Conservation (phyloP, 2,797 vertebrate species). For the Megalops cyprinoides region DNA sequence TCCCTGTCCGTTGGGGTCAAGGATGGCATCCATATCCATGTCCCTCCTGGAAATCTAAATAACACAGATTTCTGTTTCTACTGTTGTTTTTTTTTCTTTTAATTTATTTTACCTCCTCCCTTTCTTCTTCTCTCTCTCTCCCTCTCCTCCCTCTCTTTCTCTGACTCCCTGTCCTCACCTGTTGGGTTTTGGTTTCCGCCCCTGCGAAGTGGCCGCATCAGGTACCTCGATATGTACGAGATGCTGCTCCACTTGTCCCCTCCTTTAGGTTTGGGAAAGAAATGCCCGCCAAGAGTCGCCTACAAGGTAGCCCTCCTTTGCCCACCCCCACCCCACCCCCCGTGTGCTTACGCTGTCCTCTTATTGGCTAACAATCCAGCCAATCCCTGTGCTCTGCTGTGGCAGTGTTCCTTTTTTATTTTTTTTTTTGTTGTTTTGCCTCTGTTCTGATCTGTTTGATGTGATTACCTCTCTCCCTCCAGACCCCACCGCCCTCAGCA, state of each 20-base stretch:
- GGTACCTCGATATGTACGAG: constrained; percentile 99
- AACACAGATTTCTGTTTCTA: constrained; percentile 89
- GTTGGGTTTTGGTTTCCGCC: constrained; percentile 63
- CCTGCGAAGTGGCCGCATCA: constrained; percentile 92
- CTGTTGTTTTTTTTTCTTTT: constrained; percentile 54
- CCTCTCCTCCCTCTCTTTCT: constrained; percentile 65
- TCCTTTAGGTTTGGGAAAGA: constrained; percentile 99
- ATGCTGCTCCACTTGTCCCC: constrained; percentile 99
- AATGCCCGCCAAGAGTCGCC: constrained; percentile 96
- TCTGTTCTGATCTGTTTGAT: constrained; percentile 59
- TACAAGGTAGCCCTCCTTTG: constrained; percentile 91
- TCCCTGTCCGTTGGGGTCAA: constrained; percentile 61
- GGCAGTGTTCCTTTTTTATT: constrained; percentile 43
- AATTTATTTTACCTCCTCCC: constrained; percentile 49
- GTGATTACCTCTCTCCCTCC: constrained; percentile 49
- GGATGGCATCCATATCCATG: constrained; percentile 69
- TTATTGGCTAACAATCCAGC: constrained; percentile 65
- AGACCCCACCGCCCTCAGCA: background rate
- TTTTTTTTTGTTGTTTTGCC: constrained; percentile 53
- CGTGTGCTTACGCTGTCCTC: constrained; percentile 61
- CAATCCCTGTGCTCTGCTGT: constrained; percentile 71
- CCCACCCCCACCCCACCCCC: constrained; percentile 28
- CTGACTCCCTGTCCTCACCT: constrained; percentile 63
- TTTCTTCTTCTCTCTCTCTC: constrained; percentile 49
- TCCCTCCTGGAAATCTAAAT: constrained; percentile 80